Evolutionary conservation across 2,797 vertebrate species (phyloP).

Genomic region (Enteromius paludinosus): DNA sequence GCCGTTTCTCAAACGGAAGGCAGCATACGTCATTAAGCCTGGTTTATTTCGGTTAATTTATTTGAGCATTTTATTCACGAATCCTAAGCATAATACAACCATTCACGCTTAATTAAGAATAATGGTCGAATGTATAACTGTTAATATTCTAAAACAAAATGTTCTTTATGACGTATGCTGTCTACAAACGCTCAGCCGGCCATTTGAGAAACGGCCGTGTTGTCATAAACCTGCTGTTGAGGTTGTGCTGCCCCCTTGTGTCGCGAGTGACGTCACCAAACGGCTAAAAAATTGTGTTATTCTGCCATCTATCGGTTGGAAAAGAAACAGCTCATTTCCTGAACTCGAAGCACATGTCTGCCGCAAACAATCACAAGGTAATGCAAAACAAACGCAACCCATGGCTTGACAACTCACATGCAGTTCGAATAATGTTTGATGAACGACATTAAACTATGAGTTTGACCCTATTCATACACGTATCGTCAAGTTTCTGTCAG

Average conservation of each 20-base stretch:
- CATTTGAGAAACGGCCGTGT: neutral
- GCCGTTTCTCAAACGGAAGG: too few species aligned
- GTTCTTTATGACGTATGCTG: too few species aligned
- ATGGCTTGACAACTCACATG: neutral
- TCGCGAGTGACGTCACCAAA: neutral
- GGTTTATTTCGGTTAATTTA: too few species aligned
- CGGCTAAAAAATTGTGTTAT: slow-evolving; percentile 9
- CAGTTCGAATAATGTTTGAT: neutral
- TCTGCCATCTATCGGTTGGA: neutral
- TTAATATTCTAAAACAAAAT: too few species aligned
- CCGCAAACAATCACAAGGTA: slow-evolving; percentile 9
- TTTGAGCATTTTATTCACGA: too few species aligned
- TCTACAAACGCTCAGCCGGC: too few species aligned
- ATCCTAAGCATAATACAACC: too few species aligned
- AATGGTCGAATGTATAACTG: too few species aligned
- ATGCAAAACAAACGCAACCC: neutral
- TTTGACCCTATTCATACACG: neutral
- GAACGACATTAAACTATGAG: neutral
- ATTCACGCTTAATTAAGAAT: too few species aligned
- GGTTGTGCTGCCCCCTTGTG: neutral
- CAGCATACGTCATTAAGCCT: too few species aligned
- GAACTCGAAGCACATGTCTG: neutral
- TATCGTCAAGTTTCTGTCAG: neutral
- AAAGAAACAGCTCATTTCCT: neutral
- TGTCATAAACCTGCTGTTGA: neutral